Base-by-base conservation (phyloP, 53 echinoderm and acorn worm genomes). In the Henricia sp. region DNA sequence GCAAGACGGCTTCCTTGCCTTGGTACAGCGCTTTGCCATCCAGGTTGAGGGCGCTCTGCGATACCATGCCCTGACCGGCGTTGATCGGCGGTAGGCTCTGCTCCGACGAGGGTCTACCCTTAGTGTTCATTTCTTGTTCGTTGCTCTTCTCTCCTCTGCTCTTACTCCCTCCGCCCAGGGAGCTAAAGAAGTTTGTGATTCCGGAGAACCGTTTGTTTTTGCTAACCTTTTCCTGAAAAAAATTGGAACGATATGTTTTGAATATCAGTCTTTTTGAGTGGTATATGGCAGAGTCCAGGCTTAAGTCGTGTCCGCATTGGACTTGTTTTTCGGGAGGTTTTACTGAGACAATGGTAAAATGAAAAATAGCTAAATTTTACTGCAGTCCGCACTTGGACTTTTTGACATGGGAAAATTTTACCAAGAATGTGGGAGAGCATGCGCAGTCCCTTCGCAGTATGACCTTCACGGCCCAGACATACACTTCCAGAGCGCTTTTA, bases 31-130 rank as follows among this genome's bases (percentile, higher is more conserved):
- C 50, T 28, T 91, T 91, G 13, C 72, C 42, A 3, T 58, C 67
- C 16, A 72, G 74, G 20, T 51, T 55, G 10, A 63, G 66, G 6
- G 87, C 91, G 63, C 83, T 84, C 70, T 96, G 96, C 0, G 88
- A 84, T 33, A 96, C 94, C 55, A 96, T 87, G 26, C 74, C 88
- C 41, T 96, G 92, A 1, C 97, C 94, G 1, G 94, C 83, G 12
- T 76, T 88, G 51, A 96, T 96, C 0, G 90, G 88, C 4, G 97
- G 97, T 35, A 96, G 65, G 13, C 84, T 72, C 52, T 54, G 85
- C 36, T 58, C 53, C 1, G 92, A 92, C n/a, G 62, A 56, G 2
- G 85, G 78, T 44, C 88, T 88, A 1, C 86, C 83, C 54, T 71
- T 89, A 37, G 36, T 39, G 71, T 80, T 76, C 34, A 77, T 50